Conservation (phyloP, 1,140 invertebrate genomes). For the Steinernema khuongi region DNA sequence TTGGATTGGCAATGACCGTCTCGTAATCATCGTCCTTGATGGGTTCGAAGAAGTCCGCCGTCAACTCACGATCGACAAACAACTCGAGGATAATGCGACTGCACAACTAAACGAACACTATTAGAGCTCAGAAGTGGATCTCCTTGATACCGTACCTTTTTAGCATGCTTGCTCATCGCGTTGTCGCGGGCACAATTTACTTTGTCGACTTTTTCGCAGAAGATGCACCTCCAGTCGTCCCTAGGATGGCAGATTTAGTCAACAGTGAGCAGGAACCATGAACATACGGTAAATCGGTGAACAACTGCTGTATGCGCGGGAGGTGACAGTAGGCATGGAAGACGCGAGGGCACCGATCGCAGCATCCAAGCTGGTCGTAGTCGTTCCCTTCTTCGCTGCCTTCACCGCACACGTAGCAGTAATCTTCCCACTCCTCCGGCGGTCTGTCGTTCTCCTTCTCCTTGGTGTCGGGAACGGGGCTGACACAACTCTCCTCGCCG, state of each 20-base stretch:
- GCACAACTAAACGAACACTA: neutral
- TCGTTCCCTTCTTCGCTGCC: neutral
- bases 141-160: too few relatives aligned
- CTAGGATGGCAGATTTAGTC: neutral
- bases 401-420: neutral
- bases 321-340: neutral
- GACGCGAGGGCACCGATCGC: neutral
- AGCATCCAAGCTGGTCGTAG: neutral
- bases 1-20: neutral
- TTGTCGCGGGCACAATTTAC: neutral
- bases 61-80: neutral
- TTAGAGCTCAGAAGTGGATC: too few relatives aligned
- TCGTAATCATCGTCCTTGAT: neutral
- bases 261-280: neutral
- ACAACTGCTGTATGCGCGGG: neutral
- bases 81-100: neutral
- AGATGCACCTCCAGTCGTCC: constrained; percentile 10
- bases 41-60: neutral
- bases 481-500: neutral
- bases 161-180: neutral
- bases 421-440: neutral
- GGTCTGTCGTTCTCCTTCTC: neutral
- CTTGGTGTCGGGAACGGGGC: neutral
- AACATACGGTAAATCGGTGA: neutral
- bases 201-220: neutral